Conservation (phyloP, 2,888 invertebrate species). For the Apeira syringaria region DNA sequence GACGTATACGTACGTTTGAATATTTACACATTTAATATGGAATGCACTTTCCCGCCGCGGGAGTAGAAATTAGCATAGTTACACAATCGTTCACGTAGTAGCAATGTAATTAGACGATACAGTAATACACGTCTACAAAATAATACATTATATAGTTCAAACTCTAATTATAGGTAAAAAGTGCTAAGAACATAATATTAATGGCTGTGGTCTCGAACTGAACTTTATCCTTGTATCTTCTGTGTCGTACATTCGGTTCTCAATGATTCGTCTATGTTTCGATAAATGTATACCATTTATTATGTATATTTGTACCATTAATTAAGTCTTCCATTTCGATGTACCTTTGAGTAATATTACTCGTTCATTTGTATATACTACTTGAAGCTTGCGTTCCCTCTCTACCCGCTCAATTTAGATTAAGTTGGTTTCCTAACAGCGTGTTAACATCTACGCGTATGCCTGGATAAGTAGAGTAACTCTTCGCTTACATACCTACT, state of each 20-base stretch:
- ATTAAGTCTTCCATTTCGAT: conserved; percentile 79
- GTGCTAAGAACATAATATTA: conserved; percentile 74
- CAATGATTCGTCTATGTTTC: conserved; percentile 49
- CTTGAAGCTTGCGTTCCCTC: conserved; percentile 46
- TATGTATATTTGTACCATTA: conserved; percentile 68
- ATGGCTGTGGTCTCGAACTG: conserved; percentile 82
- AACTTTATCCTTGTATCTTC: conserved; percentile 68
- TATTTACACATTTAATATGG: conserved; percentile 47
- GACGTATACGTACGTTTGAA: conserved; percentile 47
- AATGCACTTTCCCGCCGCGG: conserved; percentile 1
- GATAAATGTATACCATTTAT: conserved; percentile 50
- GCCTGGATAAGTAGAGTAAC: neutral
- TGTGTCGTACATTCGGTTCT: conserved; percentile 57
- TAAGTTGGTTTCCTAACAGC: conserved; percentile 48
- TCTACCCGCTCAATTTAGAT: conserved; percentile 62
- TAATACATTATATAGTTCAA: conserved; percentile 53
- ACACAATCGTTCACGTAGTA: conserved; percentile 26
- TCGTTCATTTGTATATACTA: conserved; percentile 50
- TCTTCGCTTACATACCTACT: too few species aligned
- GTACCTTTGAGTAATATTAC: conserved; percentile 57
- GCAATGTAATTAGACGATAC: conserved; percentile 27
- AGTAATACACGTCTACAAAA: conserved; percentile 34
- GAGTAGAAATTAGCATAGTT: conserved; percentile 29
- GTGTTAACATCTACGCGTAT: conserved; percentile 20
- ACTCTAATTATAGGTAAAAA: conserved; percentile 61